Evolutionary conservation across 2,888 invertebrate species (phyloP).

Genomic region (Nymphalis urticae): DNA sequence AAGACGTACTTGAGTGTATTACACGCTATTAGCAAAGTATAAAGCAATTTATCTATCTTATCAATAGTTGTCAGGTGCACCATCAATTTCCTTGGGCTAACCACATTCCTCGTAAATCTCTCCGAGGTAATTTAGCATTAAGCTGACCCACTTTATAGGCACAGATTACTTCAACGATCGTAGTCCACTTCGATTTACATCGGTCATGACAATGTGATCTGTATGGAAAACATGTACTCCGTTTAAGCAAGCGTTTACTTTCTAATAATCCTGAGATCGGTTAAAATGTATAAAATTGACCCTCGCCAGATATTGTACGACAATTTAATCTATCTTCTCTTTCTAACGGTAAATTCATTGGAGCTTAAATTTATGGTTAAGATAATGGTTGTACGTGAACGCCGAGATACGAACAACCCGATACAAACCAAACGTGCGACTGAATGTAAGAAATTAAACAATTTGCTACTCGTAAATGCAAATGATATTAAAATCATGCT

Average conservation of each 20-base stretch:
- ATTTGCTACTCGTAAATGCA: conserved; percentile 39
- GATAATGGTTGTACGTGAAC: conserved; percentile 44
- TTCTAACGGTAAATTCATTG: conserved; percentile 53
- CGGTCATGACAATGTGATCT: conserved; percentile 44
- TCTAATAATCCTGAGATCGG: conserved; percentile 54
- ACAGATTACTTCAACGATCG: conserved; percentile 38
- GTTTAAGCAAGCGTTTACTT: conserved; percentile 51
- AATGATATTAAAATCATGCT: conserved; percentile 35
- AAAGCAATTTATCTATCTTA: conserved; percentile 26
- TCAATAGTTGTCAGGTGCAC: conserved; percentile 32
- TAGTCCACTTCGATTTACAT: conserved; percentile 40
- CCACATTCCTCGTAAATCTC: conserved; percentile 37
- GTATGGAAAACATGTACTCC: conserved; percentile 46
- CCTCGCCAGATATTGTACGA: conserved; percentile 47
- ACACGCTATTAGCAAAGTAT: conserved; percentile 19
- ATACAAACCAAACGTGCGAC: conserved; percentile 25
- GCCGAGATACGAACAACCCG: conserved; percentile 17
- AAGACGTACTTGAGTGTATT: neutral
- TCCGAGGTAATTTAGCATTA: conserved; percentile 38
- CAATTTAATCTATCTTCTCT: conserved; percentile 52
- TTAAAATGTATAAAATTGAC: conserved; percentile 53
- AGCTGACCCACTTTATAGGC: conserved; percentile 34
- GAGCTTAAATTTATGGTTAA: conserved; percentile 51
- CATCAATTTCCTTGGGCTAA: conserved; percentile 35
- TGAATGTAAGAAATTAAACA: conserved; percentile 27